Evolutionary conservation across 2,113 vertebrate species (phyloP).

Genomic region (Archocentrus centrarchus): DNA sequence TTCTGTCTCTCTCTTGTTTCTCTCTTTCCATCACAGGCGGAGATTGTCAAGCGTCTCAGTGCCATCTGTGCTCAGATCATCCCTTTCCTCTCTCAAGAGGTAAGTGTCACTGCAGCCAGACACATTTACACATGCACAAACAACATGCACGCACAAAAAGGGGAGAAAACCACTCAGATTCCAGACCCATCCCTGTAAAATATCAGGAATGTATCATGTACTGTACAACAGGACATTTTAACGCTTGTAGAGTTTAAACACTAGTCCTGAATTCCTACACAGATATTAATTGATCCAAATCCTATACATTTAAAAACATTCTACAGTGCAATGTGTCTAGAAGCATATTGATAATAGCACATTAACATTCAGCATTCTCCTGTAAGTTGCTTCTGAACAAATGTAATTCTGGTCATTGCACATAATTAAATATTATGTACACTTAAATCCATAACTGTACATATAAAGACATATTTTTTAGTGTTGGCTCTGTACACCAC

Average conservation of each 20-base stretch:
- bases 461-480: background rate
- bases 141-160: constrained; percentile 19
- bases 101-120: constrained; percentile 73
- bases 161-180: constrained; percentile 9
- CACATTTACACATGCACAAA: constrained; percentile 29
- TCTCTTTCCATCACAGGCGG: constrained; percentile 80
- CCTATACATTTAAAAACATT: background rate
- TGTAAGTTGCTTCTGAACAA: background rate
- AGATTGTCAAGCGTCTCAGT: constrained; percentile 94
- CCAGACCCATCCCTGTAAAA: background rate
- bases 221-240: background rate
- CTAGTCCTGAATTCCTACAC: background rate
- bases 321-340: too few species aligned
- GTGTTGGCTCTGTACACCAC: background rate
- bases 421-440: background rate
- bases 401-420: background rate
- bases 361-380: background rate
- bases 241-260: constrained; percentile 2
- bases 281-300: constrained; percentile 9
- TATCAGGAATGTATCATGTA: background rate
- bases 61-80: constrained; percentile 94
- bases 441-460: background rate
- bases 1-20: constrained; percentile 35
- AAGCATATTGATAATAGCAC: background rate
- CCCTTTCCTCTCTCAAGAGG: constrained; percentile 95